These are phyloP conservation scores for Ibycter americanus DNA, from an alignment of 2,797 vertebrate species.

Conservation along the genomic window DNA sequence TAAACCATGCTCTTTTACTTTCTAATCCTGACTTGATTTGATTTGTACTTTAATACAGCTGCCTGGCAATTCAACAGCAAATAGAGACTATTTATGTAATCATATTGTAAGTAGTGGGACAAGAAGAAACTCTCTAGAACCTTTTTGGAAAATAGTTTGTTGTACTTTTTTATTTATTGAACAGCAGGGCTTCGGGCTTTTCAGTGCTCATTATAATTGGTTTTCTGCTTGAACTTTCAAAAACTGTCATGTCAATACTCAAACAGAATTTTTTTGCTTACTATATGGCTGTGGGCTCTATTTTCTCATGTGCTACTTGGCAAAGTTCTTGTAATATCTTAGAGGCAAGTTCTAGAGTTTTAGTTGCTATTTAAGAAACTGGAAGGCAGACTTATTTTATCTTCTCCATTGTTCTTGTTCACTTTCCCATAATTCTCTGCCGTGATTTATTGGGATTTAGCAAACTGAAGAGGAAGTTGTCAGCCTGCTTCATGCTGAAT, in stretches of 20 bases:
- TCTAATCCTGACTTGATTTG: conserved; percentile 90
- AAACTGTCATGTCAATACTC: conserved; percentile 93
- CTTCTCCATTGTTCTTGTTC: conserved; percentile 19
- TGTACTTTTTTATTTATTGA: conserved; percentile 86
- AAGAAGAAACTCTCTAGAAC: conserved; percentile 84
- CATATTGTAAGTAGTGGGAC: conserved; percentile 83
- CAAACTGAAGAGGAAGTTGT: background rate
- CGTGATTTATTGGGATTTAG: conserved; percentile 2
- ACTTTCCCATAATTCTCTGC: background rate
- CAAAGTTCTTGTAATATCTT: conserved; percentile 87
- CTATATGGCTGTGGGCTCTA: conserved; percentile 83
- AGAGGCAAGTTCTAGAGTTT: conserved; percentile 82
- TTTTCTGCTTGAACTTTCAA: conserved; percentile 93
- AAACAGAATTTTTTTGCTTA: conserved; percentile 88
- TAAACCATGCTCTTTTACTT: conserved; percentile 89
- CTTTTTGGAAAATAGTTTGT: conserved; percentile 85
- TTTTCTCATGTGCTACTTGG: conserved; percentile 85
- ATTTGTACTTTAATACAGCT: conserved; percentile 88
- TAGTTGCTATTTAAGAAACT: conserved; percentile 76
- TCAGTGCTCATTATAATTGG: conserved; percentile 88
- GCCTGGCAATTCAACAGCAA: conserved; percentile 87
- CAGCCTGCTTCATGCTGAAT: background rate
- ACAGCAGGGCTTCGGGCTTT: conserved; percentile 85
- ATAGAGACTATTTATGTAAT: conserved; percentile 88
- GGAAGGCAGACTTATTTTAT: conserved; percentile 61